Base-by-base conservation (phyloP, 92 coral and sea anemone species). In the Zoanthus sociatus region DNA sequence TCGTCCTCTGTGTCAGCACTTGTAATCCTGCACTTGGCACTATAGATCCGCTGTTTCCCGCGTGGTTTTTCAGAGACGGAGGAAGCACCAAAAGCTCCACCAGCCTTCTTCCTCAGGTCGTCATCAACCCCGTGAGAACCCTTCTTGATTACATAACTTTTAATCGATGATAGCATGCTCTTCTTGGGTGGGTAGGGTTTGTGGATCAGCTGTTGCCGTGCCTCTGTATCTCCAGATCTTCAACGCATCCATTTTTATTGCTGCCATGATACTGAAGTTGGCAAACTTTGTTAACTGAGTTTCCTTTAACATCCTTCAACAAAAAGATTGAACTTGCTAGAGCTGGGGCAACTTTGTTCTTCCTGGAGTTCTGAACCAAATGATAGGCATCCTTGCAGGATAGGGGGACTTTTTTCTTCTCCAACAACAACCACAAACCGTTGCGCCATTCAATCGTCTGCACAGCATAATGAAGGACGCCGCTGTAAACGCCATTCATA, bases 401-500 rank as follows among this genome's bases (percentile, higher is more conserved):
- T 18, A 87, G 46, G 7, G 88, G 76, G 10, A 48, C 70, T 37
- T 69, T 42, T 42, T 86, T 90, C 20, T 70, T 20, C 9, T 26
- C 5, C 44, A 71, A 10, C 17, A 71, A 26, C 11, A 33, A 66
- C 71, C 71, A 66, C 71, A 66, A 10, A 66, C 4, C 76, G 13
- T 71, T 50, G 9, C 37, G 13, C 10, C 45, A 18, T 64, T 91
- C 83, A 14, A 91, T 0, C 3, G 93, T 87, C 91, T 89, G 87
- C 1, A 87, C 74, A n/a, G 76, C 89, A 76, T 91, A 91, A 1
- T 88, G 81, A 7, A 87, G 86, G 26, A 87, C 86, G 8, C 76
- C 37, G n/a, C 33, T 51, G 74, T 88, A 91, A 6, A 76, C 81
- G 0, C 94, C 93, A 71, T 91, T 91, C 91, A 88, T 77, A 53